Percentiles rank a stretch among this genome's conserved stretches.
Conservation (phyloP, 2,113 vertebrate genomes). For the Mormoops blainvillei region DNA sequence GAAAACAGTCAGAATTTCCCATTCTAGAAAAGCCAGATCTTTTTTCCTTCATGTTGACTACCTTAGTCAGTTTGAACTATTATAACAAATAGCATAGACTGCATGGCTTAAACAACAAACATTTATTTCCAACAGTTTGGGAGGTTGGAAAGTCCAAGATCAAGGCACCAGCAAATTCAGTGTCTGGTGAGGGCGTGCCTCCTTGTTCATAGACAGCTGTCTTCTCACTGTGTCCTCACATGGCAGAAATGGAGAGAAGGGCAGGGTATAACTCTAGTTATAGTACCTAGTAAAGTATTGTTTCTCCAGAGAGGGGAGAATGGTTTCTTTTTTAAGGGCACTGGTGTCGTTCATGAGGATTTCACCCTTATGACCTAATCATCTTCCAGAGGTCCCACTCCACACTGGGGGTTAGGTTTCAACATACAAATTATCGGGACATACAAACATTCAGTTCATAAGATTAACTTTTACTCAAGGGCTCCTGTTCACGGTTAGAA, state of each 20-base stretch:
- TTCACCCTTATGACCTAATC: neutral
- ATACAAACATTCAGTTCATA: neutral
- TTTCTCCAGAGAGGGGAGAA: too few relatives aligned
- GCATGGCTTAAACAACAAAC: neutral
- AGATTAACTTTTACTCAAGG: neutral
- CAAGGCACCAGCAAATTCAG: neutral
- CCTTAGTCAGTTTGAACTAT: neutral
- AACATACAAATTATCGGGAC: neutral
- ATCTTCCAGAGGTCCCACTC: neutral
- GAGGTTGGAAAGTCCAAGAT: neutral
- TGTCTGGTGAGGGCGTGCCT: neutral
- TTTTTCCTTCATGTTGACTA: neutral
- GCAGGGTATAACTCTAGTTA: too few relatives aligned
- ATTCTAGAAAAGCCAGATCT: neutral
- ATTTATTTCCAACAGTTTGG: neutral
- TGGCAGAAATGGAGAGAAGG: neutral
- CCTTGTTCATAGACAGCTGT: neutral
- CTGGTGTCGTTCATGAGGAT: neutral
- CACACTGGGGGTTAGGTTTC: neutral
- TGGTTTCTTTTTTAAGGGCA: neutral
- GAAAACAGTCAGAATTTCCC: neutral
- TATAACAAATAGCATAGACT: neutral
- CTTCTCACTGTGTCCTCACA: neutral
- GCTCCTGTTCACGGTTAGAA: neutral
- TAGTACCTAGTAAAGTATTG: too few relatives aligned